Evolutionary conservation across 2,113 vertebrate genomes (phyloP), one percentile per base, ranked within the genome.

Genomic region (Odontesthes bonariensis): DNA sequence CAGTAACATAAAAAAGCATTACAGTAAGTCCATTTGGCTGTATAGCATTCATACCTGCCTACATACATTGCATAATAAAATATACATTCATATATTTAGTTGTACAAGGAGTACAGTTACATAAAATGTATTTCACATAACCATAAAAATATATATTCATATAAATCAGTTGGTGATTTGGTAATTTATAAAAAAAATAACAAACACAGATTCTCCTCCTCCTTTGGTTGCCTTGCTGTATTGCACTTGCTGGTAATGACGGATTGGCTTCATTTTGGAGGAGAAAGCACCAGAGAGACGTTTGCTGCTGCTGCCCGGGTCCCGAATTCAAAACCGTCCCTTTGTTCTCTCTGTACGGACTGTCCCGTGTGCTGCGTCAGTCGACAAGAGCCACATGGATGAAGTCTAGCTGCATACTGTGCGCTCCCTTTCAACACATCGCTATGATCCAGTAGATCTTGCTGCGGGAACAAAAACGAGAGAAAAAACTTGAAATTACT

Each of bases 81-180:
- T 88, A 91, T 86, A 93, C 92, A 92, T 93, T 93, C 90, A 90
- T 75, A 90, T 91, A 92, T 85, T 92, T 75, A 69, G 81, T 88
- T 86, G 84, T 77, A 86, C 76, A 11, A 76, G 69, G 88, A 89
- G 78, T 91, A 89, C 73, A 79, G 77, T 69, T 86, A 42, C 77
- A 86, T 69, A 88, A 85, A 89, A 91, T 77, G 77, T 57, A 69
- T 82, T 79, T 75, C 47, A 83, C 86, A 75, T 75, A 81, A 70
- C 73, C 63, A 82, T 66, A 74, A 79, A 86, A 82, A 87, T 67
- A 70, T 69, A 83, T 76, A 73, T 65, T 68, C 67, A 75, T 69
- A 86, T 59, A 75, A 67, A 85, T 88, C 73, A 75, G 44, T 68
- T 64, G 70, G 32, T 66, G 73, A 78, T 88, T 85, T 85, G 63